These are phyloP conservation scores for Molossus molossus DNA, from an alignment of 2,797 vertebrate species.

Conservation along the genomic window DNA sequence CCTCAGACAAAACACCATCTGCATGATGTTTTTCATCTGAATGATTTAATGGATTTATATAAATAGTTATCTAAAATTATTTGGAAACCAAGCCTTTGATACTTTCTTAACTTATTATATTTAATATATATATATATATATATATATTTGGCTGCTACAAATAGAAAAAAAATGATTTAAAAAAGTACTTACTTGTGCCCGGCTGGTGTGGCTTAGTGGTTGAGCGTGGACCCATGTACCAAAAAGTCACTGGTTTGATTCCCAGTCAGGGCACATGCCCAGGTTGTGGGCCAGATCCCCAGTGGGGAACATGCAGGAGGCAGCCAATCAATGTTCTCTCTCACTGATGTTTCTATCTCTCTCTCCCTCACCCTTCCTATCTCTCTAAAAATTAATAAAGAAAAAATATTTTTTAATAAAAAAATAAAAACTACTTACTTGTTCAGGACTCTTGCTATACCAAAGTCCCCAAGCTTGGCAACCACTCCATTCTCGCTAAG, in stretches of 20 bases:
- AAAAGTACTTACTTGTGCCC: slow-evolving; percentile 91
- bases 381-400: no score
- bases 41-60: slow-evolving; percentile 40
- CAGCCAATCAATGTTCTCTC: no score
- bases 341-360: no score
- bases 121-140: not conserved
- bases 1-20: not conserved
- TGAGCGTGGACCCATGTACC: no score
- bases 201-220: no score
- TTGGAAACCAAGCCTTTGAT: slow-evolving; percentile 40
- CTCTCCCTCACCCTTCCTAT: no score
- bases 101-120: not conserved
- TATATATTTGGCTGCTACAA: not conserved
- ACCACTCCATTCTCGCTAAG: slow-evolving; percentile 92
- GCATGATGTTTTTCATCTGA: slow-evolving; percentile 1
- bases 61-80: slow-evolving; percentile 4
- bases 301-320: no score
- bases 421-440: slow-evolving; percentile 90
- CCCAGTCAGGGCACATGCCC: no score
- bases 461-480: slow-evolving; percentile 97
- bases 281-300: no score
- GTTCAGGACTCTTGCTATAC: slow-evolving; percentile 95
- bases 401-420: not conserved
- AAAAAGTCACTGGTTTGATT: no score
- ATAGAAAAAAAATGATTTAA: slow-evolving; percentile 46